Percentiles rank a stretch among this genome's conserved stretches.
Conservation (phyloP, 2,113 vertebrate species). For the Thomomys bottae region DNA sequence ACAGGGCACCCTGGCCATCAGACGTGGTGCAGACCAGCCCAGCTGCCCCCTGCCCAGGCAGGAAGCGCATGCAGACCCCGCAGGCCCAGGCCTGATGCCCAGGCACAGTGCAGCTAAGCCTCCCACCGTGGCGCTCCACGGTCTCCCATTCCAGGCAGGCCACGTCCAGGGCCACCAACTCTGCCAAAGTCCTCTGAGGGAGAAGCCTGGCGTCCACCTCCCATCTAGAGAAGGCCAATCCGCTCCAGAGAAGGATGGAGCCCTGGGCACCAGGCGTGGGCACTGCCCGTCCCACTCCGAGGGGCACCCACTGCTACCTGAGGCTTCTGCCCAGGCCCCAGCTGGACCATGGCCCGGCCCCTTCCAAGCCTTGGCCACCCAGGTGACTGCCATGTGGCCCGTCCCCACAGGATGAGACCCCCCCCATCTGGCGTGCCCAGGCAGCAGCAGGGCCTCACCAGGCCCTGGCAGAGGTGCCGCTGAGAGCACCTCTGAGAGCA, state of each 20-base stretch:
- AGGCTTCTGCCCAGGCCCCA: neutral
- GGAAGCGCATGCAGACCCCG: too few relatives aligned
- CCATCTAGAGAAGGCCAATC: too few relatives aligned
- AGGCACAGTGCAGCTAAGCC: accelerated
- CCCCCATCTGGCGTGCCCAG: neutral
- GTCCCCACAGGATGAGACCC: too few relatives aligned
- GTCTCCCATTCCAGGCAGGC: neutral
- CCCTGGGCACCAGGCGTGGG: too few relatives aligned
- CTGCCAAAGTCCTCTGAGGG: neutral
- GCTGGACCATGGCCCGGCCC: too few relatives aligned
- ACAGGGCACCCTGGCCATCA: too few relatives aligned
- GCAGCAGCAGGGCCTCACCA: neutral
- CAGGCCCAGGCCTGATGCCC: too few relatives aligned
- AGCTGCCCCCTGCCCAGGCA: neutral
- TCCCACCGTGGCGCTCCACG: neutral
- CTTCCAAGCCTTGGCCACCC: neutral
- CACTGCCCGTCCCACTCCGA: neutral
- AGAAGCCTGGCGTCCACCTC: too few relatives aligned
- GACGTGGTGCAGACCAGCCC: neutral
- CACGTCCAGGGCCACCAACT: neutral
- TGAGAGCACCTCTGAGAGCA: too few relatives aligned
- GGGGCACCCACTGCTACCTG: neutral
- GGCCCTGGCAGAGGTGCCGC: too few relatives aligned
- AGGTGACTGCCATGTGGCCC: too few relatives aligned
- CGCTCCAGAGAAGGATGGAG: neutral